Evolutionary conservation across 2,888 invertebrate genomes (phyloP).

Genomic region (Odontocerum albicorne): DNA sequence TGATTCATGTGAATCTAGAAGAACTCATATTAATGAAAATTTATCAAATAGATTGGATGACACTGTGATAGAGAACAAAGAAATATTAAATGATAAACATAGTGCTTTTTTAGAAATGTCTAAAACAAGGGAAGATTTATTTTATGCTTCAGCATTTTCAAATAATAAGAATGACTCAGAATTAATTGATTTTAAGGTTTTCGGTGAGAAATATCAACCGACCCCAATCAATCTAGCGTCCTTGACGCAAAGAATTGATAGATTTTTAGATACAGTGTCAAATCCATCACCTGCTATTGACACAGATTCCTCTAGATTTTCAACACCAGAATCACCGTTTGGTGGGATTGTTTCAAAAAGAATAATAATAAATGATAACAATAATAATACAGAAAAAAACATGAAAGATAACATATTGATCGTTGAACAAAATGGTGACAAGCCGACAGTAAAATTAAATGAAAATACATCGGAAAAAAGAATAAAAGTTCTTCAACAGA

Average conservation of each 20-base stretch:
- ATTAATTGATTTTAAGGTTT: not conserved
- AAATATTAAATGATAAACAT: not conserved
- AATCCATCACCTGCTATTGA: conserved; percentile 20
- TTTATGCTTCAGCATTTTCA: conserved; percentile 1
- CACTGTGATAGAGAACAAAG: not conserved
- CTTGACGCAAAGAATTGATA: conserved; percentile 31
- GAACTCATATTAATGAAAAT: not conserved
- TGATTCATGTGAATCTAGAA: not conserved
- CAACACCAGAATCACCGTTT: conserved; percentile 27
- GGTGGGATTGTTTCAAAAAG: conserved; percentile 18
- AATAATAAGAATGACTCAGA: not conserved
- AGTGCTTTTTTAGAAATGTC: conserved; percentile 10
- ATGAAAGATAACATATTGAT: conserved; percentile 12
- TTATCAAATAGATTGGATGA: not conserved
- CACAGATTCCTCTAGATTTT: conserved; percentile 23
- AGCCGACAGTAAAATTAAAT: conserved; percentile 16
- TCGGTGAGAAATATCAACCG: conserved; percentile 19
- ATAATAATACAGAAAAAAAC: conserved; percentile 2
- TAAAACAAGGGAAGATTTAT: not conserved
- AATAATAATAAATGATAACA: conserved; percentile 11
- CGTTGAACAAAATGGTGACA: conserved; percentile 17
- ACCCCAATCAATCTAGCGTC: conserved; percentile 17
- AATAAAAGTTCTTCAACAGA: conserved; percentile 26
- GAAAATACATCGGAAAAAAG: conserved; percentile 17
- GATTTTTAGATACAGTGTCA: conserved; percentile 26